A percentile compares a stretch with the other conserved stretches of the same genome.
phyloP scores from a whole-genome alignment of 1,140 invertebrate species.

The Oedothorax gibbosus region DNA sequence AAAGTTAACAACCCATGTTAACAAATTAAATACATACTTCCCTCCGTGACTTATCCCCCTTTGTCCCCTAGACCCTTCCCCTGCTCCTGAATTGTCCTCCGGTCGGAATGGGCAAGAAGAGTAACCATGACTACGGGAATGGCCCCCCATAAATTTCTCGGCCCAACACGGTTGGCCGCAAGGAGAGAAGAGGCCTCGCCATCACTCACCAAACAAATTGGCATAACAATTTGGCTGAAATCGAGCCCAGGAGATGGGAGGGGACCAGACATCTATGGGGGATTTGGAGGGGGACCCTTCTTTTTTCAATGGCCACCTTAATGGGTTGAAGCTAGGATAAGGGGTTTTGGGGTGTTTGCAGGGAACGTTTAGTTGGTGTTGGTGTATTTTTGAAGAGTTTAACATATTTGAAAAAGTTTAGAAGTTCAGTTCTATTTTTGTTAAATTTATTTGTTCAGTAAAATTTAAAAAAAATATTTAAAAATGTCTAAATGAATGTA shows the following conservation, averaged over 20 bases:
- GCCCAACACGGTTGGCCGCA: slow-evolving; percentile 16
- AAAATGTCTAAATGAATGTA: too few species aligned
- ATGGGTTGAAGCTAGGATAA: slow-evolving; percentile 3
- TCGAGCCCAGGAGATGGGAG: not conserved
- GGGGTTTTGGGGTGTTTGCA: too few species aligned
- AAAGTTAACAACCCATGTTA: too few species aligned
- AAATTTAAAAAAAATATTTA: too few species aligned
- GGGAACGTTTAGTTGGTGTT: too few species aligned
- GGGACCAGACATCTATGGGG: slow-evolving; percentile 12
- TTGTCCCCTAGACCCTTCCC: not conserved
- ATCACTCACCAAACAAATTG: slow-evolving; percentile 25
- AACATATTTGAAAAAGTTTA: too few species aligned
- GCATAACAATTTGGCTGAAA: slow-evolving; percentile 22
- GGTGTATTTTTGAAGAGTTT: too few species aligned
- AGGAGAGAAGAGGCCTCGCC: not conserved
- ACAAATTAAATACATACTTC: too few species aligned
- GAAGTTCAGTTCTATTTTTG: too few species aligned
- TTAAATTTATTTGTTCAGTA: too few species aligned
- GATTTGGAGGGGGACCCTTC: not conserved
- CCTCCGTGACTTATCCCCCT: not conserved
- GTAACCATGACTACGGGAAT: slow-evolving; percentile 7
- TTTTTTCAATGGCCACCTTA: slow-evolving; percentile 9
- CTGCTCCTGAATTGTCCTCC: slow-evolving; percentile 5
- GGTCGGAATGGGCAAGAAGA: slow-evolving; percentile 9
- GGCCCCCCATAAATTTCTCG: slow-evolving; percentile 11